Evolutionary conservation across 2,113 vertebrate genomes (phyloP).

Genomic region (Etia nguti): DNA sequence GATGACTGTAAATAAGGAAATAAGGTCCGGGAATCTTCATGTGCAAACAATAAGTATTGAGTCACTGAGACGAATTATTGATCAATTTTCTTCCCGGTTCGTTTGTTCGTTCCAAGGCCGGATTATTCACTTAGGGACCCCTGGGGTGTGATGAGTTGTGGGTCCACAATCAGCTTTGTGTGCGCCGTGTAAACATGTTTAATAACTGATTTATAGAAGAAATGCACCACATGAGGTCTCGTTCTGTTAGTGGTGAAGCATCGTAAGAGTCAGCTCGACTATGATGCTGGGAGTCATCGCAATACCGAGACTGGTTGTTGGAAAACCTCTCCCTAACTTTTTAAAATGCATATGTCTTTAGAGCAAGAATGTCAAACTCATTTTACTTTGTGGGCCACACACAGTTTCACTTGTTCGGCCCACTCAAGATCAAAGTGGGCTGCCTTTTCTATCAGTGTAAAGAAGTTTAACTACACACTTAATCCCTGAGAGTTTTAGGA

Average conservation of each 20-base stretch:
- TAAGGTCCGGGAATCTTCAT: neutral
- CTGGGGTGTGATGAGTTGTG: neutral
- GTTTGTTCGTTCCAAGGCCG: neutral
- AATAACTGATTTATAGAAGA: neutral
- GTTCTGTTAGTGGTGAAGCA: neutral
- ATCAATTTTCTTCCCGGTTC: neutral
- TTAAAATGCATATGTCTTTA: neutral
- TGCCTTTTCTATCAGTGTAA: neutral
- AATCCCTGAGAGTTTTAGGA: neutral
- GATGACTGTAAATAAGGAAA: neutral
- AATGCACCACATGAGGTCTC: neutral
- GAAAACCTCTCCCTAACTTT: neutral
- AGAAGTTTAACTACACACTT: neutral
- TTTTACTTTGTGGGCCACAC: neutral
- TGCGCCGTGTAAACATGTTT: neutral
- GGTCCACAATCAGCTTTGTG: neutral
- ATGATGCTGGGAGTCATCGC: neutral
- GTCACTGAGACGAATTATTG: neutral
- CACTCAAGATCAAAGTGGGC: neutral
- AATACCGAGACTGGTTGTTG: neutral
- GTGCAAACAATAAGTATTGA: neutral
- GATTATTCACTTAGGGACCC: neutral
- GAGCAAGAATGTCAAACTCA: neutral
- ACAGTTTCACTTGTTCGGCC: neutral
- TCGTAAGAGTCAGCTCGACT: neutral